Percentiles rank a stretch among this genome's conserved stretches.
These are phyloP conservation scores for Papilio demoleus DNA, from an alignment of 2,888 invertebrate genomes.

Conservation along the genomic window DNA sequence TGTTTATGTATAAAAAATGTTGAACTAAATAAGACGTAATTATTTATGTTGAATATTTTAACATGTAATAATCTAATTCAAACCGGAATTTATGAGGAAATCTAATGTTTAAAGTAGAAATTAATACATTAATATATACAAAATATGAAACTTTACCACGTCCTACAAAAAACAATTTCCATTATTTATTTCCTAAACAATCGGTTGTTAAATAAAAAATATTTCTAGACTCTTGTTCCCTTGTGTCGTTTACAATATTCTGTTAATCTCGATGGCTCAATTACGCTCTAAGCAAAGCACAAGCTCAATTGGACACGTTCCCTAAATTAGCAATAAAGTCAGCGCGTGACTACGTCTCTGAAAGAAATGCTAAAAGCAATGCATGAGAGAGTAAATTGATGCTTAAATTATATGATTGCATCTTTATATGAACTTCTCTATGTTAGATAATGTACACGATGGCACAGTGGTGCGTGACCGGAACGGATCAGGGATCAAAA, in stretches of 20 bases:
- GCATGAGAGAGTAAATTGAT: not conserved
- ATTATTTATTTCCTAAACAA: not conserved
- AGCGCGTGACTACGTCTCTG: conserved; percentile 20
- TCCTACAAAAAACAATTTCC: not conserved
- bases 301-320: conserved; percentile 10
- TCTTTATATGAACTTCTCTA: too few species aligned
- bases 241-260: conserved; percentile 5
- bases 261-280: conserved; percentile 16
- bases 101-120: too few species aligned
- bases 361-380: conserved; percentile 11
- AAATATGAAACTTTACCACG: too few species aligned
- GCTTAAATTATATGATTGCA: not conserved
- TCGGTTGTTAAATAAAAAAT: not conserved
- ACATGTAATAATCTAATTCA: too few species aligned
- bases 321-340: conserved; percentile 15
- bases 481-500: too few species aligned
- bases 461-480: too few species aligned
- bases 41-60: too few species aligned
- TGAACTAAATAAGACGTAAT: too few species aligned
- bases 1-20: too few species aligned
- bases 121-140: too few species aligned
- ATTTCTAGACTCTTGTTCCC: not conserved
- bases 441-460: too few species aligned
- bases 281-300: conserved; percentile 5
- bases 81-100: too few species aligned